Evolutionary conservation across 2,113 vertebrate species (phyloP).

Genomic region (Hippoglossus stenolepis): DNA sequence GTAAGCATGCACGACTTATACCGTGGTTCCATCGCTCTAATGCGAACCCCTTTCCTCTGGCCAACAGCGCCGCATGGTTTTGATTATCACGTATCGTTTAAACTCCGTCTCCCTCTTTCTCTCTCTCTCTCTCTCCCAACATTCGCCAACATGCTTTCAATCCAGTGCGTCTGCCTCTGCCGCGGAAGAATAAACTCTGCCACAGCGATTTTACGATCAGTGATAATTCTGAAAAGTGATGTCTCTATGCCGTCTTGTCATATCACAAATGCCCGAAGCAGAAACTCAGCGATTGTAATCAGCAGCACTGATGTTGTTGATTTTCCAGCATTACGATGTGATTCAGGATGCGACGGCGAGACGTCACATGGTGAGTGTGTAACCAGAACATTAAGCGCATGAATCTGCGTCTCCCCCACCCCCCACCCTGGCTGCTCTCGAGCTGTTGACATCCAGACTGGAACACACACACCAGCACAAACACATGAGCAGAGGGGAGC

Average conservation of each 20-base stretch:
- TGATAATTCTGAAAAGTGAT: conserved; percentile 69
- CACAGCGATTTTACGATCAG: conserved; percentile 53
- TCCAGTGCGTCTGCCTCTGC: conserved; percentile 48
- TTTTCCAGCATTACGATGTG: conserved; percentile 29
- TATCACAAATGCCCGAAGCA: conserved; percentile 2
- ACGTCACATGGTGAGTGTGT: conserved; percentile 23
- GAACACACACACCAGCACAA: conserved; percentile 41
- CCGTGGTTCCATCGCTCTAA: conserved; percentile 38
- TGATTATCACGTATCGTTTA: conserved; percentile 71
- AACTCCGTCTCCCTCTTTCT: conserved; percentile 47
- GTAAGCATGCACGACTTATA: conserved; percentile 46
- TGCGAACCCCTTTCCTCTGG: conserved; percentile 21
- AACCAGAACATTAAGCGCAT: conserved; percentile 7
- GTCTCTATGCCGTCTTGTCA: conserved; percentile 50
- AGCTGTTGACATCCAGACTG: conserved; percentile 36
- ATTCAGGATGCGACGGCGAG: conserved; percentile 24
- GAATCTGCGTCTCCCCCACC: no score
- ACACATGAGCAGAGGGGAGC: conserved; percentile 44
- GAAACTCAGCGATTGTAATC: conserved; percentile 9
- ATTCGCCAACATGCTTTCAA: conserved; percentile 64
- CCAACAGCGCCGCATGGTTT: conserved; percentile 66
- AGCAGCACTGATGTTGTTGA: conserved; percentile 17
- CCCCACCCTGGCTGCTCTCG: conserved; percentile 2
- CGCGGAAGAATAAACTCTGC: conserved; percentile 49
- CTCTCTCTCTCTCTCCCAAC: background rate